Evolutionary conservation across 2,113 vertebrate genomes (phyloP), one percentile per base, ranked within the genome.

Genomic region (Mystacornis crossleyi): DNA sequence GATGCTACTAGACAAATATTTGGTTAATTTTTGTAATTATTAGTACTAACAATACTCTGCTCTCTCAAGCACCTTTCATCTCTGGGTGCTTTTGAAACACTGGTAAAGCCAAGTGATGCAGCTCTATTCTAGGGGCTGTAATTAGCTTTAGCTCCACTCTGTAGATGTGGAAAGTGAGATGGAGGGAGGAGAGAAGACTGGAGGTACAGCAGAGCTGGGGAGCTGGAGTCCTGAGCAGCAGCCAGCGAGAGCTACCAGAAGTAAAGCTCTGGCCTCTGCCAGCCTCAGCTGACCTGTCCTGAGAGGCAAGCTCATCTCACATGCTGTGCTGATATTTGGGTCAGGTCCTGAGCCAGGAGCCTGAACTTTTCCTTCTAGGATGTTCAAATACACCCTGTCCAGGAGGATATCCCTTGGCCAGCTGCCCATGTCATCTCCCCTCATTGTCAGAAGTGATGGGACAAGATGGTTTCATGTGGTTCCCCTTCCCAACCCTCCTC

Each of bases 1-100:
- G 77, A 86, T 95, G 93, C 64, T 97, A 83, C 65, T 89, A 94
- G 80, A 90, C 61, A 96, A 97, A 95, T 92, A 96, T 89, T 95
- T 92, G 83, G 81, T 95, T 96, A 89, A 86, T 91, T 96, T 94
- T 96, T 95, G 58, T 87, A 96, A 96, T 96, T 96, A 91, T 96
- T 96, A 93, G 61, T 89, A 93, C 96, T 87, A 95, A 96, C 84
- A 96, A 95, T 89, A 67, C 91, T 67, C 61, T 48, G 45, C 83
- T 93, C 66, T 89, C 73, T 87, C 31, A 50, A 84, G 48, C 57
- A 79, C 84, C 89, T 97, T 97, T 96, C 89, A 89, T 95, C 89
- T 93, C 70, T 1, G 2, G 42, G 40, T 5, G 0, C 80, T 97
- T 94, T 89, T 21, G 23, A 93, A 90, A 90, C 1, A 2, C 5